Conservation (phyloP, 2,113 vertebrate genomes). For the Podarcis muralis region DNA sequence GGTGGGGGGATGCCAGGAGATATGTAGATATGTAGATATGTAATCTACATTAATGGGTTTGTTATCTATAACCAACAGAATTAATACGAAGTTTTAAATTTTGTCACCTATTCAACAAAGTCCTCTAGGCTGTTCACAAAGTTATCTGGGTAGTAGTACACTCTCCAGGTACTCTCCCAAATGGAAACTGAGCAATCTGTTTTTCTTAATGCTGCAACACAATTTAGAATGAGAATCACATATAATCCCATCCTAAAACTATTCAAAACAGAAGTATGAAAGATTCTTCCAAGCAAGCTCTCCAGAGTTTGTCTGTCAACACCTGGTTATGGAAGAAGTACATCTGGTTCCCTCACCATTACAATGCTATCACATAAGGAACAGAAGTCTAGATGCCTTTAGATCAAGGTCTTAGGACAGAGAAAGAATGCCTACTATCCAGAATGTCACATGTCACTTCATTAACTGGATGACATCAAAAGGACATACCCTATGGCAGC, state of each 20-base stretch:
- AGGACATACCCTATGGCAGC: conserved; percentile 90
- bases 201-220: no score
- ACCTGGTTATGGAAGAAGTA: background rate
- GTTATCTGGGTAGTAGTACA: no score
- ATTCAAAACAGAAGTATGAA: background rate
- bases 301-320: background rate
- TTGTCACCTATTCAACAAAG: no score
- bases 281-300: background rate
- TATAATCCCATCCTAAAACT: background rate
- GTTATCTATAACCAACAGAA: background rate
- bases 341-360: background rate
- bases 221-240: no score
- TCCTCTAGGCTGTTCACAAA: no score
- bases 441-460: background rate
- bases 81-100: no score
- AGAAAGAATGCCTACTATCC: background rate
- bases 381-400: background rate
- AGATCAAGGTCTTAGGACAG: background rate
- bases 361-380: background rate
- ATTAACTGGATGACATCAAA: background rate
- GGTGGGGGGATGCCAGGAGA: background rate
- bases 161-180: no score
- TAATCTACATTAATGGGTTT: background rate
- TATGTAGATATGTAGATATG: no score
- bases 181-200: no score